Evolutionary conservation across 2,797 vertebrate genomes (phyloP).

Genomic region (Notoglanidium macrostoma): DNA sequence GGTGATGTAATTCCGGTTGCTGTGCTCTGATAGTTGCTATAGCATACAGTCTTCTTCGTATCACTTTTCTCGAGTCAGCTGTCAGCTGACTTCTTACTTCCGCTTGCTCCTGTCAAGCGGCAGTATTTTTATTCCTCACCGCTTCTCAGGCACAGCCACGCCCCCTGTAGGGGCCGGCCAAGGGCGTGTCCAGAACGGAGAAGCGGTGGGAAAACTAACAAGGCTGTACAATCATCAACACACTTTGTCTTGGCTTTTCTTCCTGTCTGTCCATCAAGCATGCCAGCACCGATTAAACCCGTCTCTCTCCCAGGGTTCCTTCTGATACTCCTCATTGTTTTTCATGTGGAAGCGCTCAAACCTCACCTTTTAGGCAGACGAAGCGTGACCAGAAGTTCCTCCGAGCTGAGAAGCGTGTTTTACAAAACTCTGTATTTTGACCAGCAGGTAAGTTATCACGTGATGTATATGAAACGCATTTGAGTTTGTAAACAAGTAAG

Average conservation of each 20-base stretch:
- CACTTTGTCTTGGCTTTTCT: constrained; percentile 15
- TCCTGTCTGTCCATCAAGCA: constrained; percentile 32
- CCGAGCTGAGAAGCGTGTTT: constrained; percentile 57
- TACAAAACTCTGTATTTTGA: constrained; percentile 77
- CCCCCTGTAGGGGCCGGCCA: not conserved
- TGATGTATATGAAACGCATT: not conserved
- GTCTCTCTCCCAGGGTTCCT: constrained; percentile 38
- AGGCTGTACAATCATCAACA: not conserved
- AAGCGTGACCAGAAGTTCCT: constrained; percentile 12
- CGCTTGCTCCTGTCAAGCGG: constrained; percentile 31
- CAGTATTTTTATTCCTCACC: not conserved
- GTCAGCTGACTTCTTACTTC: constrained; percentile 57
- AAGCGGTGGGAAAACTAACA: constrained; percentile 21
- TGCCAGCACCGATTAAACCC: constrained; percentile 37
- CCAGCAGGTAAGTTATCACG: constrained; percentile 73
- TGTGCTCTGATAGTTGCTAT: not conserved
- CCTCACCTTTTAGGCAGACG: constrained; percentile 66
- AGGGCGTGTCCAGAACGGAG: constrained; percentile 16
- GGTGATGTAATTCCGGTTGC: not conserved
- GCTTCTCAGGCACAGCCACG: constrained; percentile 9
- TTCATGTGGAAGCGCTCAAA: constrained; percentile 67
- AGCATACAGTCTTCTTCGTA: not conserved
- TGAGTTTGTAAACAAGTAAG: not conserved
- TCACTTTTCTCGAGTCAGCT: constrained; percentile 28
- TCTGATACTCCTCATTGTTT: constrained; percentile 57